Percentiles rank a stretch among this genome's conserved stretches.
Conservation (phyloP, 1,140 invertebrate species). For the Tenebrio molitor region DNA sequence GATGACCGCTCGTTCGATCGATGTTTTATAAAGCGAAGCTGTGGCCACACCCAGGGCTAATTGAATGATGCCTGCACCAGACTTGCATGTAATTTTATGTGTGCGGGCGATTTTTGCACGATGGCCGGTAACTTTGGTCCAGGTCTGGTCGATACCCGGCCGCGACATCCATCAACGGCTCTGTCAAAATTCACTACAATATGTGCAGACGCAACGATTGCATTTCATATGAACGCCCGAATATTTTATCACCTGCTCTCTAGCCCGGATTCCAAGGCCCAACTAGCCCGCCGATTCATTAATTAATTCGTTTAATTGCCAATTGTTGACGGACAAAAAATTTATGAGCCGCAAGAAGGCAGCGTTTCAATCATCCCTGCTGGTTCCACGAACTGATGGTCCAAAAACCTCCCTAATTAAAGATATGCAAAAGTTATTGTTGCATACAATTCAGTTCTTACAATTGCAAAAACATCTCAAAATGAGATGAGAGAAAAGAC, state of each 20-base stretch:
- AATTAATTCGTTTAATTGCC: slow-evolving; percentile 13
- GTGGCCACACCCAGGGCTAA: slow-evolving; percentile 66
- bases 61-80: slow-evolving; percentile 64
- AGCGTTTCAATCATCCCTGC: no score
- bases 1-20: slow-evolving; percentile 68
- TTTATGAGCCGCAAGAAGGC: neutral
- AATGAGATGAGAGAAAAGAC: no score
- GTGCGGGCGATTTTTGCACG: slow-evolving; percentile 50
- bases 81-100: slow-evolving; percentile 59
- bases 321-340: neutral
- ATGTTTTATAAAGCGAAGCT: slow-evolving; percentile 66
- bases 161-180: slow-evolving; percentile 45
- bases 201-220: slow-evolving; percentile 49
- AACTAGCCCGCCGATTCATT: slow-evolving; percentile 25
- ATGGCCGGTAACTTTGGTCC: slow-evolving; percentile 23
- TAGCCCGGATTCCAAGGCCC: slow-evolving; percentile 36
- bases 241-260: slow-evolving; percentile 47
- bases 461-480: no score
- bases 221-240: slow-evolving; percentile 47
- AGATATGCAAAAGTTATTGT: no score
- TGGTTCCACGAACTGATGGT: no score
- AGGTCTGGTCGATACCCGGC: slow-evolving; percentile 25
- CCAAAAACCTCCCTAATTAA: no score
- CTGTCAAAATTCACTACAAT: slow-evolving; percentile 49
- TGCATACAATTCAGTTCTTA: no score